phyloP scores from a whole-genome alignment of 2,797 vertebrate genomes.

The Coracias cyanogaster region DNA sequence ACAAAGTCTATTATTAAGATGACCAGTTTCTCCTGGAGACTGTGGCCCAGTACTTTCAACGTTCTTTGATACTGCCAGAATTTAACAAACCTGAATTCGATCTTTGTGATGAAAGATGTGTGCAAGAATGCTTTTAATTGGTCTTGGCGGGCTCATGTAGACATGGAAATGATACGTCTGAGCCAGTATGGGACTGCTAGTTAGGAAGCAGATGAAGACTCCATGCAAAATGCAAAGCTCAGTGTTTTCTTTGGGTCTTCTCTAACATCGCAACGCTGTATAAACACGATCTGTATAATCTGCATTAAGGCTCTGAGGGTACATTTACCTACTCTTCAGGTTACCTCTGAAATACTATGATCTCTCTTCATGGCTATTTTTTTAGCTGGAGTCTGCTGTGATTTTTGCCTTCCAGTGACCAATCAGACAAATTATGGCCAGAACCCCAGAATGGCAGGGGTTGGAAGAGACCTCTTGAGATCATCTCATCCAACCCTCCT shows the following conservation, averaged over 20 bases:
- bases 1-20: background rate
- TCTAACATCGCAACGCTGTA: accelerated
- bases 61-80: background rate
- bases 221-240: background rate
- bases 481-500: too few species aligned
- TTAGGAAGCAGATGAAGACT: background rate
- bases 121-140: background rate
- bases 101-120: background rate
- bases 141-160: background rate
- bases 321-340: background rate
- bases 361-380: background rate
- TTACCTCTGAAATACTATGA: background rate
- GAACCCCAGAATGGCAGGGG: background rate
- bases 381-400: background rate
- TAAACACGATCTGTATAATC: background rate
- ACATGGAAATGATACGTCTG: conserved; percentile 53
- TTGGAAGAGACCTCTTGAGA: too few species aligned
- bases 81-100: background rate
- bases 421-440: background rate
- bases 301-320: background rate
- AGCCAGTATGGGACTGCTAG: background rate
- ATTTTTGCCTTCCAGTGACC: background rate
- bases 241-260: background rate
- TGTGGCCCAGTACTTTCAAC: background rate
- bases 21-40: background rate